phyloP scores from a whole-genome alignment of 2,797 vertebrate genomes.

The Crenichthys baileyi region DNA sequence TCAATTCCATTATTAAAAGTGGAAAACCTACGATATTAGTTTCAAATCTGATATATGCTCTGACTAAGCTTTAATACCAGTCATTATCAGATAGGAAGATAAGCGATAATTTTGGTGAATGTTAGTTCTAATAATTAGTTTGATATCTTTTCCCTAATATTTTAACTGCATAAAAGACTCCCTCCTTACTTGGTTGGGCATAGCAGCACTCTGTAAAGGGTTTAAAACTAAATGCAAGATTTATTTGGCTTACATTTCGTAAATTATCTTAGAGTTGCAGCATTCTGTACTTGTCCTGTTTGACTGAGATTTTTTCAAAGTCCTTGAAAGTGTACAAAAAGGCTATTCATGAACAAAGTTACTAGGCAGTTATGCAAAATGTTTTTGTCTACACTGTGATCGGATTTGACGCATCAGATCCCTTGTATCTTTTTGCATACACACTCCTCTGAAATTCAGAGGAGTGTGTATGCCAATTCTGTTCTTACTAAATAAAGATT shows the following conservation, averaged over 20 bases:
- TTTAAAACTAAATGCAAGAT: not conserved
- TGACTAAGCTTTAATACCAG: not conserved
- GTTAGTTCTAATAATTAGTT: no score
- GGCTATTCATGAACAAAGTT: not conserved
- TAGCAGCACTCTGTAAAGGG: not conserved
- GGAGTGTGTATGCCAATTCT: not conserved
- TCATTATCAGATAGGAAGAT: no score
- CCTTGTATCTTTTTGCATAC: not conserved
- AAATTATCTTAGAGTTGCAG: not conserved
- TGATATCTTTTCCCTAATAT: no score
- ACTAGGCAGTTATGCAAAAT: not conserved
- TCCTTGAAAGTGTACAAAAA: not conserved
- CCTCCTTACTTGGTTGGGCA: not conserved
- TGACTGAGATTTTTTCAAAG: not conserved
- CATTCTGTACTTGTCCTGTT: not conserved
- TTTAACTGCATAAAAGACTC: not conserved
- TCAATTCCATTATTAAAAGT: not conserved
- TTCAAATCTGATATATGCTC: not conserved
- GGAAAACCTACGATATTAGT: not conserved
- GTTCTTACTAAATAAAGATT: not conserved
- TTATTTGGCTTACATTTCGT: not conserved
- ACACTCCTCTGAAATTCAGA: not conserved
- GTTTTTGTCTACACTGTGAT: not conserved
- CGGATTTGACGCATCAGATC: not conserved
- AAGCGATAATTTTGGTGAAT: not conserved